These are phyloP conservation scores for Musca domestica DNA, from an alignment of 1,140 invertebrate genomes.

Conservation along the genomic window DNA sequence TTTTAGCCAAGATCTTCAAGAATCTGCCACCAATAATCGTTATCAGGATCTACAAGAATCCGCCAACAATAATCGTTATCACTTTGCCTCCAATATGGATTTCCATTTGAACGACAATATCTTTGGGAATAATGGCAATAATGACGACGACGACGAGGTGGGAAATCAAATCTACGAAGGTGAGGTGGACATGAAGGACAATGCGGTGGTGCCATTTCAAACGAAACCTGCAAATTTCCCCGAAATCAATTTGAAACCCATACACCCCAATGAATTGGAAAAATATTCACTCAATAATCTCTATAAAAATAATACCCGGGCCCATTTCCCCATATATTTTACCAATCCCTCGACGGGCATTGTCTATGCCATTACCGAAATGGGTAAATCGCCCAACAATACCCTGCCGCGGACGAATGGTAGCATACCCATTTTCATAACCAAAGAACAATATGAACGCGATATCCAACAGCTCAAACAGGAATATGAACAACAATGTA, in stretches of 20 bases:
- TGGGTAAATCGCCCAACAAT: slow-evolving; percentile 28
- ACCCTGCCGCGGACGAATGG: slow-evolving; percentile 23
- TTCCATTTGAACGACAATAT: too few species aligned
- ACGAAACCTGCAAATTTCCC: not conserved
- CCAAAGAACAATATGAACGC: slow-evolving; percentile 46
- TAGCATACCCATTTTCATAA: slow-evolving; percentile 45
- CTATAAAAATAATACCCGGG: not conserved
- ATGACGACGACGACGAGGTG: too few species aligned
- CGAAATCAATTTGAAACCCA: slow-evolving; percentile 17
- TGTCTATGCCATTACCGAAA: slow-evolving; percentile 47
- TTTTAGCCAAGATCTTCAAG: too few species aligned
- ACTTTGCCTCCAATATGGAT: too few species aligned
- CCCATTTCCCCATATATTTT: slow-evolving; percentile 46
- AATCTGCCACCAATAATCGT: too few species aligned
- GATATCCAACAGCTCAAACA: slow-evolving; percentile 34
- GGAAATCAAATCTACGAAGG: too few species aligned
- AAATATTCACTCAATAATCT: slow-evolving; percentile 1
- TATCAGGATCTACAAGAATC: too few species aligned
- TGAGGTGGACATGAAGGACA: too few species aligned
- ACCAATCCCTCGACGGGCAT: slow-evolving; percentile 48
- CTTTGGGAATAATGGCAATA: too few species aligned
- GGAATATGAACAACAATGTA: slow-evolving; percentile 36
- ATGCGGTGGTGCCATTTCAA: not conserved
- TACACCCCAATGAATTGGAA: not conserved
- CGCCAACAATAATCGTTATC: too few species aligned